Evolutionary conservation across 2,113 vertebrate species (phyloP).

Genomic region (Myotis lucifugus): DNA sequence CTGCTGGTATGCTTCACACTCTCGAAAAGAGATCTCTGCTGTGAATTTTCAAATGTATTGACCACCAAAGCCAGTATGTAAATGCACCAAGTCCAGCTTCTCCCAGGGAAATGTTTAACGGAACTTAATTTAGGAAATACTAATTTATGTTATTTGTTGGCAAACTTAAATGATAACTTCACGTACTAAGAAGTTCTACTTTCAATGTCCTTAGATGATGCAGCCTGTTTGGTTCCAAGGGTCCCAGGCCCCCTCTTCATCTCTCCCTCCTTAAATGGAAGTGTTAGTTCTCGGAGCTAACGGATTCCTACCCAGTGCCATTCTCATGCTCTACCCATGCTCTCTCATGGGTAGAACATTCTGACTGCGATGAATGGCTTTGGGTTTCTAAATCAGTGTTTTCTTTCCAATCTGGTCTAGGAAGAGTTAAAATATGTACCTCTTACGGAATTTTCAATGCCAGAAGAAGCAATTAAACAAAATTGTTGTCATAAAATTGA

Average conservation of each 20-base stretch:
- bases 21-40: neutral
- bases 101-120: neutral
- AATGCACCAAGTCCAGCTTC: neutral
- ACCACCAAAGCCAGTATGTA: neutral
- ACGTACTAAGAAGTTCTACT: neutral
- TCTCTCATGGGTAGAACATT: neutral
- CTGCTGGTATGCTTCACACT: too few species aligned
- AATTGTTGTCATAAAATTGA: slow-evolving; percentile 48
- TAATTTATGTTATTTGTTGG: neutral
- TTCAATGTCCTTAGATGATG: neutral
- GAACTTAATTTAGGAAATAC: neutral
- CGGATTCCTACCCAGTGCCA: neutral
- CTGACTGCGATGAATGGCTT: neutral
- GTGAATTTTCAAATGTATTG: neutral
- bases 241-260: neutral
- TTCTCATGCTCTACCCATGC: neutral
- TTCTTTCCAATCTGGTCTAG: neutral
- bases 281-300: neutral
- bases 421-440: slow-evolving; percentile 9
- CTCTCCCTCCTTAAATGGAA: neutral
- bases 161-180: neutral
- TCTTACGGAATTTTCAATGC: neutral
- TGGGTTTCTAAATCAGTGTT: neutral
- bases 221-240: neutral
- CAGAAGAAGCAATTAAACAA: slow-evolving; percentile 58